phyloP scores from a whole-genome alignment of 2,888 invertebrate species.

The Pediacus dermestoides region DNA sequence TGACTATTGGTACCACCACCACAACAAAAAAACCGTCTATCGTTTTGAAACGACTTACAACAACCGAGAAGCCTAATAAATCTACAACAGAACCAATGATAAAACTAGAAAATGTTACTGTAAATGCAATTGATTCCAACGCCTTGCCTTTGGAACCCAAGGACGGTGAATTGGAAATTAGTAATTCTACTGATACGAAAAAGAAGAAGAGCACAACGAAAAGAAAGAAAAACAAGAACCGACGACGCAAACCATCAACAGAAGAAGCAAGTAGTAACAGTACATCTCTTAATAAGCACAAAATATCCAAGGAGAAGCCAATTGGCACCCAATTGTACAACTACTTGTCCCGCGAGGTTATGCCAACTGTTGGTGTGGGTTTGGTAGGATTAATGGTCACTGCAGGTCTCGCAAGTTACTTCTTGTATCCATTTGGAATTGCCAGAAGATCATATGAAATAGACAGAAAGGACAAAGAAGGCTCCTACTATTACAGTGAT shows the following conservation, averaged over 20 bases:
- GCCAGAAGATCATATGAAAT: slow-evolving; percentile 65
- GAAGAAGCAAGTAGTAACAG: slow-evolving; percentile 37
- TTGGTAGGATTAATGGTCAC: slow-evolving; percentile 70
- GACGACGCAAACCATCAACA: slow-evolving; percentile 56
- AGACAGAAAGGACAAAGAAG: slow-evolving; percentile 59
- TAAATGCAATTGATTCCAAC: slow-evolving; percentile 16
- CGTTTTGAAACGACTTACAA: not conserved
- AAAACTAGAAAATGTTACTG: not conserved
- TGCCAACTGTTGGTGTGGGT: slow-evolving; percentile 77
- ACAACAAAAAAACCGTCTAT: slow-evolving; percentile 20
- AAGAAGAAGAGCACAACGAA: slow-evolving; percentile 41
- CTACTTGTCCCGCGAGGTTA: slow-evolving; percentile 73
- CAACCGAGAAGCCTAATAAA: slow-evolving; percentile 14
- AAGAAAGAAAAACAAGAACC: slow-evolving; percentile 58
- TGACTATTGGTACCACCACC: slow-evolving; percentile 23
- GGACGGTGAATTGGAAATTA: slow-evolving; percentile 41
- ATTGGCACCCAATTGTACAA: slow-evolving; percentile 73
- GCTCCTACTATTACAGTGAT: slow-evolving; percentile 62
- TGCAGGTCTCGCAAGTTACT: slow-evolving; percentile 72
- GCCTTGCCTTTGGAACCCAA: slow-evolving; percentile 41
- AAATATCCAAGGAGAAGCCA: slow-evolving; percentile 53
- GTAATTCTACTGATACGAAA: slow-evolving; percentile 26
- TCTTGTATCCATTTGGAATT: slow-evolving; percentile 70
- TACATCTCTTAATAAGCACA: slow-evolving; percentile 33
- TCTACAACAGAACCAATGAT: slow-evolving; percentile 10